Base-by-base conservation (phyloP, 2,888 invertebrate genomes). In the Gnatocerus cornutus region DNA sequence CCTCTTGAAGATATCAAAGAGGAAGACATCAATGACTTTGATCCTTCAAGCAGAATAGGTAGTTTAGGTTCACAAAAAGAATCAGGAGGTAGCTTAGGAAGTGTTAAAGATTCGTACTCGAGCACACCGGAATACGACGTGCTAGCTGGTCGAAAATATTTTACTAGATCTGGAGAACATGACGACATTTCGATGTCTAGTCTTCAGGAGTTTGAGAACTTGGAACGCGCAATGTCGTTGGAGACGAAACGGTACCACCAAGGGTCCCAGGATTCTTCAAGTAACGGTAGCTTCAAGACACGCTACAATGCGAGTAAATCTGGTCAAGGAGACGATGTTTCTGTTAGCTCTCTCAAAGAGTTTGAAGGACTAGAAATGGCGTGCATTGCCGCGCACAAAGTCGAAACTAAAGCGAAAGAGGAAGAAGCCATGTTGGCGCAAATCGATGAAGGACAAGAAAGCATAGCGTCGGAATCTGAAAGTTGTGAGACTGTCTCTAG, bases 111-210 rank as follows among this genome's bases (percentile, higher is more conserved):
- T 79, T 96, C 96, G 0, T 92, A 93, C 71, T 95, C 96, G 5
- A 97, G 96, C 78, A 94, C 97, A 0, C 97, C 97, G 0, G 97
- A 97, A 80, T 96, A 94, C 76, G 96, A 96, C 84, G 91, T 94
- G 75, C 85, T 95, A 67, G 91, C 94, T 59, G 91, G 94, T n/a
- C 90, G 93, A 79, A 92, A 93, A 79, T 94, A 93, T 83, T 92
- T 95, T 79, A 90, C 92, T 2, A 91, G 92, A 74, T 89, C 90
- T 75, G 91, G 93, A n/a, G 96, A 97, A 76, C 93, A 94, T 80
- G 97, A 98, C 81, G 96, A 97, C 81, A 89, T 96, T 43, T 97
- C 97, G 0, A 92, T 97, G 84, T 95, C 93, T 73, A 97, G 97
- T 4, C 87, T 98, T 69, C 96, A 96, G 84, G 98, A 98, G 83